Conservation (phyloP, 1,140 invertebrate species). For the Caerostris extrusa region DNA sequence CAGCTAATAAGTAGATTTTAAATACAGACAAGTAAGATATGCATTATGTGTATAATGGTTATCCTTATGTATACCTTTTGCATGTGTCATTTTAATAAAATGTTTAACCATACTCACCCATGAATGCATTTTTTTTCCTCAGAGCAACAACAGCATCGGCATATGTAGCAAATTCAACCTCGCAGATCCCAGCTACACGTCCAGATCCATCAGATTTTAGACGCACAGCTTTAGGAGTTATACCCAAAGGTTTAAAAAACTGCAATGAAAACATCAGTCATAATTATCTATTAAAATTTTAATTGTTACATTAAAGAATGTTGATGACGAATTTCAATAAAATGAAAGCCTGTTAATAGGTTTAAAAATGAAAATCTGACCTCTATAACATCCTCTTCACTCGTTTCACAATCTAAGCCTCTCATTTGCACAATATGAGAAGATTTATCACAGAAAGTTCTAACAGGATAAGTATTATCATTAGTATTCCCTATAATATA, state of each 20-base stretch:
- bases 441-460: not conserved
- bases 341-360: not conserved
- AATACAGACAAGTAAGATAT: no score
- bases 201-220: conserved; percentile 63
- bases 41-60: no score
- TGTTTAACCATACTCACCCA: conserved; percentile 31
- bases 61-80: no score
- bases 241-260: conserved; percentile 74
- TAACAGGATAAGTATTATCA: not conserved
- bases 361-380: not conserved
- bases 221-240: conserved; percentile 45
- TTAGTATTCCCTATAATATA: not conserved
- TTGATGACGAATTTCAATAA: not conserved
- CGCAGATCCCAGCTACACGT: conserved; percentile 50
- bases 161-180: conserved; percentile 67
- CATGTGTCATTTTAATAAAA: no score
- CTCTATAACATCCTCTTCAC: conserved; percentile 63
- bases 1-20: no score
- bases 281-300: conserved; percentile 1
- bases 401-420: conserved; percentile 68
- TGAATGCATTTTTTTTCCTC: conserved; percentile 72
- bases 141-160: conserved; percentile 74
- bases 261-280: conserved; percentile 29
- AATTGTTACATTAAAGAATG: not conserved
- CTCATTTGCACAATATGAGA: conserved; percentile 64